Conservation (phyloP, 2,888 invertebrate genomes). For the Acleris literana region DNA sequence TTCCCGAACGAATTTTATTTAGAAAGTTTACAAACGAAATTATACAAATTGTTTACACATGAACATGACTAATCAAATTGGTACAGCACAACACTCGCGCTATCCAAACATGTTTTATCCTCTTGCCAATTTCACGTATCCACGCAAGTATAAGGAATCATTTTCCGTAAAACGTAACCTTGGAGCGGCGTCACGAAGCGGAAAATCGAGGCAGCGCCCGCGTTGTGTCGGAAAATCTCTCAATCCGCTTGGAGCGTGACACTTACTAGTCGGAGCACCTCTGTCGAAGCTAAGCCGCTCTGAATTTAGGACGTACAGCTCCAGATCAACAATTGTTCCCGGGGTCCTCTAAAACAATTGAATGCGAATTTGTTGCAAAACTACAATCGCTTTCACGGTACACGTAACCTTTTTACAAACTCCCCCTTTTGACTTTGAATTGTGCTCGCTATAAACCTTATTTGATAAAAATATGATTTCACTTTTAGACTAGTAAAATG, state of each 20-base stretch:
- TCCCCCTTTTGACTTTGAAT: not conserved
- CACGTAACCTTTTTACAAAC: not conserved
- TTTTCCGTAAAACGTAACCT: constrained; percentile 47
- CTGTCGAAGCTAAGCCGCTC: constrained; percentile 57
- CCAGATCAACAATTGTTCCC: constrained; percentile 48
- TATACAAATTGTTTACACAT: not conserved
- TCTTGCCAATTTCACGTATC: constrained; percentile 5
- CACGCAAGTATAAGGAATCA: constrained; percentile 13
- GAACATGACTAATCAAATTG: not conserved
- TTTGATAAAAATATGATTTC: not conserved
- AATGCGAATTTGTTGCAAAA: constrained; percentile 1
- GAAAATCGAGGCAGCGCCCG: constrained; percentile 53
- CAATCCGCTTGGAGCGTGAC: constrained; percentile 60
- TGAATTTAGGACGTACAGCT: constrained; percentile 53
- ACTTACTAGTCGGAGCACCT: constrained; percentile 53
- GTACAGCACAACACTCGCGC: not conserved
- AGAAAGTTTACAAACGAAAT: not conserved
- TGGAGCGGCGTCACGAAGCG: constrained; percentile 48
- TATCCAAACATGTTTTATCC: not conserved
- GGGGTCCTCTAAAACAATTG: constrained; percentile 12
- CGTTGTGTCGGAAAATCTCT: constrained; percentile 62
- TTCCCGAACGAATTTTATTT: not conserved
- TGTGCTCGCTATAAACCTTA: not conserved
- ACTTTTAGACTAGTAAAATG: not conserved
- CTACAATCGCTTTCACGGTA: not conserved